Base-by-base conservation (phyloP, 37 sponge, comb jelly and placozoan genomes). In the Hormiphora californensis region DNA sequence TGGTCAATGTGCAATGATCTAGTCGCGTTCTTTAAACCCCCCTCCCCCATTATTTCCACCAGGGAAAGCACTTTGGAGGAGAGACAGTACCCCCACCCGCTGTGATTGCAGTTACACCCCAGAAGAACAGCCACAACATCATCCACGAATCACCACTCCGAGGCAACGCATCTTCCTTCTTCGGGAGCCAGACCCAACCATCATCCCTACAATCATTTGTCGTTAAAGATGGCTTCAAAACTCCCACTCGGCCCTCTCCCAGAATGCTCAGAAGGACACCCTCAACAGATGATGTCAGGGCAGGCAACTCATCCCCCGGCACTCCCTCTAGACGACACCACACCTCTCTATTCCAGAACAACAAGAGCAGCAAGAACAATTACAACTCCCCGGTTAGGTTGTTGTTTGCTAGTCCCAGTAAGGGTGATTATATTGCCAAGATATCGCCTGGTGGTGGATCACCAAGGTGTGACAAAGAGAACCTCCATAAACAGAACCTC, bases 221-320 rank as follows among this genome's bases (percentile, higher is more conserved):
- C 44, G 38, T 73, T 28, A 73, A 73, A 46, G 81, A 73, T 46
- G 81, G 81, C 35, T 73, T 73, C 23, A 73, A 73, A 30, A 73
- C 81, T 3, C 81, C 81, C 12, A 73, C 35, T 23, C 35, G 43
- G 21, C 81, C 81, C 27, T 9, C 44, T 0, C 27, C 27, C n/a
- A n/a, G n/a, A n/a, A 57, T 28, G 4, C 23, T n/a, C 7, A 27
- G 38, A 2, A 73, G 21, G 39, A 73, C 81, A 1, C 81, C 81
- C n/a, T 73, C 81, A 4, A 73, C 81, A 15, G 81, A 73, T 22
- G 81, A 73, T 41, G 43, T 73, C n/a, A n/a, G n/a, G n/a, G n/a
- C n/a, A n/a, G n/a, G n/a, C n/a, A n/a, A n/a, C n/a, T n/a, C n/a
- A n/a, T n/a, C n/a, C n/a, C n/a, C n/a, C n/a, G n/a, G n/a, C n/a